These are phyloP conservation scores for Danio choprae DNA, from an alignment of 2,797 vertebrate genomes.

Conservation along the genomic window DNA sequence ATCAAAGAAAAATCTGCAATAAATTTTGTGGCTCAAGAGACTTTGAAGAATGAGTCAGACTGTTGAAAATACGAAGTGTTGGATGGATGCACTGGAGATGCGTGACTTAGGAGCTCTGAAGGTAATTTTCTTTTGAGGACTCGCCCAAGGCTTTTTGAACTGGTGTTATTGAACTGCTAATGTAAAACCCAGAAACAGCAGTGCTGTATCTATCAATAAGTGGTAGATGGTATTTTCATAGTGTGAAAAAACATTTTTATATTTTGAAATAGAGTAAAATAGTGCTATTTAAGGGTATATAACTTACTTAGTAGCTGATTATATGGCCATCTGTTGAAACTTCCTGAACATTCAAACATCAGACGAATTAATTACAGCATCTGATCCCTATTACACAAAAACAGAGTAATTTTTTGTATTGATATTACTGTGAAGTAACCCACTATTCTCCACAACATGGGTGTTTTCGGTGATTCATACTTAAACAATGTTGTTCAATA, in stretches of 20 bases:
- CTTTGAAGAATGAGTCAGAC: slow-evolving; percentile 43
- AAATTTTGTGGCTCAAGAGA: slow-evolving; percentile 47
- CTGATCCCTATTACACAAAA: neutral
- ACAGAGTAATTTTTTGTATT: neutral
- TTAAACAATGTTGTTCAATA: neutral
- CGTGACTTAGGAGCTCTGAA: slow-evolving; percentile 13
- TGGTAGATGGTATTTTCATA: too few species aligned
- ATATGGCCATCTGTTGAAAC: neutral
- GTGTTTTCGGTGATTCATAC: neutral
- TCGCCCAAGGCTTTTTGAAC: slow-evolving; percentile 35
- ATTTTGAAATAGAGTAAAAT: neutral
- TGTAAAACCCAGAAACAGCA: slow-evolving; percentile 41
- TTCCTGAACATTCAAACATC: neutral
- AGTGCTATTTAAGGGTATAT: neutral
- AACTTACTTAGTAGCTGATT: neutral
- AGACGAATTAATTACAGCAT: neutral
- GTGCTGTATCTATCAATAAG: slow-evolving; percentile 10
- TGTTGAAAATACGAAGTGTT: slow-evolving; percentile 45
- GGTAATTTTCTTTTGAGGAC: slow-evolving; percentile 52
- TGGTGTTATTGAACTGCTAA: slow-evolving; percentile 34
- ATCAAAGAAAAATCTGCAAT: slow-evolving; percentile 49
- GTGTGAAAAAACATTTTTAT: neutral
- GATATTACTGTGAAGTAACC: too few species aligned
- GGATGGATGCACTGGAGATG: slow-evolving; percentile 36
- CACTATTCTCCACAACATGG: neutral